Conservation (phyloP, 2,797 vertebrate species). For the Tenualosa ilisha region DNA sequence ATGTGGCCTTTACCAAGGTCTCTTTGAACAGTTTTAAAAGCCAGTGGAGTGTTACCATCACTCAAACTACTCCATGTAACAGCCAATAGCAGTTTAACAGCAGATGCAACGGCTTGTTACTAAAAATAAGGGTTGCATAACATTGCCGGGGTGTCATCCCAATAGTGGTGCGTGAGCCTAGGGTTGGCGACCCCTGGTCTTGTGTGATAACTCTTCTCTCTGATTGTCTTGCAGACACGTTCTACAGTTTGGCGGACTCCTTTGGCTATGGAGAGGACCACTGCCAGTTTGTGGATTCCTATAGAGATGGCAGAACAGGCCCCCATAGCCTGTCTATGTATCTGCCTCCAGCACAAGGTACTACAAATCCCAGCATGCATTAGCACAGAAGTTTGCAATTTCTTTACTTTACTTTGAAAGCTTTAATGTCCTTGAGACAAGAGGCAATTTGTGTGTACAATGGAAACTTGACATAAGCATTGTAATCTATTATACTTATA, state of each 20-base stretch:
- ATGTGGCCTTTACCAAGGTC: neutral
- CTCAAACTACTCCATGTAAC: no score
- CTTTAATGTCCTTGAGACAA: no score
- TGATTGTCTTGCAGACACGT: constrained; percentile 77
- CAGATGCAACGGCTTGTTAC: no score
- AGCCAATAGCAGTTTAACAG: no score
- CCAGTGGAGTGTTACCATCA: no score
- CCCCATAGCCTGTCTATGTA: constrained; percentile 80
- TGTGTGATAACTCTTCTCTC: neutral
- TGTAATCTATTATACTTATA: neutral
- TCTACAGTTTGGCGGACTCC: constrained; percentile 93
- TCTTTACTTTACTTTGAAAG: no score
- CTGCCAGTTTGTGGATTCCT: constrained; percentile 98
- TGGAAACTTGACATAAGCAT: neutral
- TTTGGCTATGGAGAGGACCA: constrained; percentile 95
- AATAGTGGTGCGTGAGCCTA: no score
- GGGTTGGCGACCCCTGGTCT: no score
- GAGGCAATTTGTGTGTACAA: neutral
- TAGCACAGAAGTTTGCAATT: neutral
- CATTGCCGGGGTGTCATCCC: no score
- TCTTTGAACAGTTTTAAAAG: no score
- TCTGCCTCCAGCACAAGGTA: constrained; percentile 89
- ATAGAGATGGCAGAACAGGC: constrained; percentile 92
- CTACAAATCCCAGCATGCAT: constrained; percentile 18
- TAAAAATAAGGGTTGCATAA: no score